These are phyloP conservation scores for Geophilus truncorum DNA, from an alignment of 2,888 invertebrate species.

Conservation along the genomic window DNA sequence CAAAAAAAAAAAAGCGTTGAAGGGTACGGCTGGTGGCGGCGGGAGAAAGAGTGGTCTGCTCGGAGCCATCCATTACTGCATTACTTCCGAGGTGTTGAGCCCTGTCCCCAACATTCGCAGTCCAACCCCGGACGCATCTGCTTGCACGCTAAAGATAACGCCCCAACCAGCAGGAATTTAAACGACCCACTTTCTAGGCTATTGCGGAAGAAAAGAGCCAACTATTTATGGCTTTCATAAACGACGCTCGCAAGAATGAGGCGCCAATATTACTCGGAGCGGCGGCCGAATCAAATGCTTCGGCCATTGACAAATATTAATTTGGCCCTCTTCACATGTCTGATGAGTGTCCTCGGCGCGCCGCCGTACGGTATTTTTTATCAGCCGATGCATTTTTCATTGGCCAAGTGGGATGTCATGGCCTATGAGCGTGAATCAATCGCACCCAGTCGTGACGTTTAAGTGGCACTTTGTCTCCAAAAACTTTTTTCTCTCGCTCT, in stretches of 20 bases:
- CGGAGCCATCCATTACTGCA: constrained; percentile 13
- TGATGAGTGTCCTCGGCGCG: neutral
- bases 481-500: neutral
- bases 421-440: constrained; percentile 12
- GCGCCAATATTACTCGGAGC: neutral
- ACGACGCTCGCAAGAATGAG: constrained; percentile 11
- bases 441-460: neutral
- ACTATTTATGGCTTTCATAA: constrained; percentile 12
- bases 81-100: constrained; percentile 20
- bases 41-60: neutral
- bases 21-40: neutral
- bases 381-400: constrained; percentile 11
- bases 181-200: constrained; percentile 20
- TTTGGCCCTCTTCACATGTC: neutral
- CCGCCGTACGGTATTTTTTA: neutral
- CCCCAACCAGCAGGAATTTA: constrained; percentile 11
- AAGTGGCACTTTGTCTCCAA: constrained; percentile 3
- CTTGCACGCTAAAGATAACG: constrained; percentile 13
- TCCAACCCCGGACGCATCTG: constrained; percentile 20
- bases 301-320: constrained; percentile 12
- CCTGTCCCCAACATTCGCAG: constrained; percentile 16
- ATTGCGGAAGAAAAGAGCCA: constrained; percentile 20
- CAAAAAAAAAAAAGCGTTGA: neutral
- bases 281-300: neutral
- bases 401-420: neutral